Evolutionary conservation across 2,888 invertebrate genomes (phyloP), one percentile per base, ranked within the genome.

Genomic region (Pemphredon lugubris): DNA sequence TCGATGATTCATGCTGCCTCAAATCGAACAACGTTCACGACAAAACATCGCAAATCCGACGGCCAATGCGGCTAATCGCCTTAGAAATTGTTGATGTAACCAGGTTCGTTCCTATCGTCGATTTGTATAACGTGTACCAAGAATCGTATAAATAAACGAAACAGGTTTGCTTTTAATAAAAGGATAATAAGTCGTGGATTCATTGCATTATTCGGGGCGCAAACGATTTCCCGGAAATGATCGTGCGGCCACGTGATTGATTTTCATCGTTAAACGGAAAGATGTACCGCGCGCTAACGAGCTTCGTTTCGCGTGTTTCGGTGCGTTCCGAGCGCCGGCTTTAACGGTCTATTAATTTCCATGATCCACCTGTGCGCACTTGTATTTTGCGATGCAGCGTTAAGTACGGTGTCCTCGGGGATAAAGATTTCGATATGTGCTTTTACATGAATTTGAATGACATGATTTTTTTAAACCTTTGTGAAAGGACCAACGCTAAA

Each of bases 221-320:
- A 51, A 32, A 34, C 42, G 21, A 47, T 54, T 78, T 71, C 64
- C 57, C 60, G 60, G 75, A 78, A 67, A 71, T 63, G 61, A 77
- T 60, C 66, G 32, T 42, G n/a, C 51, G n/a, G 40, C 30, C 44
- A 20, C 20, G 18, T 71, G 71, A 77, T 77, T 74, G 59, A 63
- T 71, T 60, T 32, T 13, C 71, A 42, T 71, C 39, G 64, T 75
- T 61, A 68, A 54, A 48, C 30, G 39, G 64, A 67, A 58, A 65
- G 66, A 74, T 45, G 32, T 37, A 23, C 64, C 21, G 50, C 44
- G 54, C 48, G 63, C 51, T 67, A 70, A 77, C 73, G 57, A 77
- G 59, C 63, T 39, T 53, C 34, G 13, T 64, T 59, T 61, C 13
- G 30, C 45, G 48, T 51, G 11, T 40, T 39, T 44, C 48, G 26